Evolutionary conservation across 1,140 invertebrate genomes (phyloP), one percentile per base, ranked within the genome.

Genomic region (Leptoteleia sp.): DNA sequence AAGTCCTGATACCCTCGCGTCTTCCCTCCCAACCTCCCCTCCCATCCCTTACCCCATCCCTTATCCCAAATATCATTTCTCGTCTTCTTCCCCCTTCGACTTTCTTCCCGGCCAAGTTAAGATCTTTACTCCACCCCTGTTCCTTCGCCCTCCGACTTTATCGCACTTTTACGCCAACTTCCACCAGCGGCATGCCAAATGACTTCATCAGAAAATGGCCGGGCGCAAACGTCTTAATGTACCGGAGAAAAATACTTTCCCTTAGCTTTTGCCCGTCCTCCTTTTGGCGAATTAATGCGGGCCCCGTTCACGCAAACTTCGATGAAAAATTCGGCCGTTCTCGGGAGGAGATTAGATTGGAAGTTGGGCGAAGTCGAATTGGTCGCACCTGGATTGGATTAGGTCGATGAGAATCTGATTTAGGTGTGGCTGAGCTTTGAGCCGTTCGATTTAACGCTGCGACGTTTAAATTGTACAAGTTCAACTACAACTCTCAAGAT

Each of bases 151-250:
- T 75, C 71, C 64, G 48, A 55, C 19, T 57, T 52, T 82, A 82
- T 79, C 57, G 38, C 67, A 77, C 75, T 80, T 64, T 76, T 72
- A 72, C 71, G 42, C 73, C 65, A n/a, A 72, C 57, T 71, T 80
- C 71, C 75, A 68, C 75, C 72, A n/a, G 50, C 31, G 52, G 68
- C 62, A 68, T 59, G 71, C 55, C 57, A 71, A 77, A 88, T 82
- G 84, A 87, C 84, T 89, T 89, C 87, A 89, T 89, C 85, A 89
- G 85, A 87, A 88, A 88, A 87, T 84, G 83, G 83, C 82, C 76
- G 72, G 48, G 59, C 75, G 54, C 77, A 42, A 87, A 84, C 82
- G 77, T 88, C 88, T 89, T 88, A 88, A 88, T 88, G 83, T 61
- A 72, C 33, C 37, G 42, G 47, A 25, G 40, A 67, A 72, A 78